These are phyloP conservation scores for Paramuricea clavata DNA, from an alignment of 92 coral and sea anemone genomes.

Conservation along the genomic window DNA sequence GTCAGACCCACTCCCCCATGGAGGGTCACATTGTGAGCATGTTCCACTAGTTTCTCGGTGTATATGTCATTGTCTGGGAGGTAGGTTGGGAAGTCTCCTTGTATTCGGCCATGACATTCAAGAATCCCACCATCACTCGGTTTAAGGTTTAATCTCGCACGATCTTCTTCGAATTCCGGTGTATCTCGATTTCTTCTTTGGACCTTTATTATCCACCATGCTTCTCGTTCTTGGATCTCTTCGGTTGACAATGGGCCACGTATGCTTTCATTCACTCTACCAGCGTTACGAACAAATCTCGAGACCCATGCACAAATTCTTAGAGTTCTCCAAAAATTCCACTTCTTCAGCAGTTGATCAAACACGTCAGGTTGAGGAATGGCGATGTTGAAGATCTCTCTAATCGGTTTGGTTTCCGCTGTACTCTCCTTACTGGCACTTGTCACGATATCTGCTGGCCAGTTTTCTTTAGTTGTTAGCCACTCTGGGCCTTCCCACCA, in stretches of 20 bases:
- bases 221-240: slow-evolving; percentile 17
- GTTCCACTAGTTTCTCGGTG: too few relatives aligned
- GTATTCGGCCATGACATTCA: too few relatives aligned
- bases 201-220: background rate
- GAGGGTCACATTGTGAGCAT: too few relatives aligned
- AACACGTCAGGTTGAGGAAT: too few relatives aligned
- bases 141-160: slow-evolving; percentile 5
- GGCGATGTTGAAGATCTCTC: slow-evolving; percentile 2
- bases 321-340: background rate
- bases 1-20: too few relatives aligned
- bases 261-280: background rate
- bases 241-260: slow-evolving; percentile 35
- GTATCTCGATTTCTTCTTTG: slow-evolving; percentile 10
- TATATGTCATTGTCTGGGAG: too few relatives aligned
- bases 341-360: too few relatives aligned
- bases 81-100: too few relatives aligned
- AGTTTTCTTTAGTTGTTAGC: slow-evolving; percentile 31
- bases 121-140: slow-evolving; percentile 6
- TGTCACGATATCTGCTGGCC: slow-evolving; percentile 66
- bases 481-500: slow-evolving; percentile 67
- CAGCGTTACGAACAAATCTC: background rate
- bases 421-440: slow-evolving; percentile 24
- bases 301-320: background rate
- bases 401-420: slow-evolving; percentile 47
- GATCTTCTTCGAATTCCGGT: slow-evolving; percentile 11